phyloP scores from a whole-genome alignment of 2,888 invertebrate species.

The Amiota minor region DNA sequence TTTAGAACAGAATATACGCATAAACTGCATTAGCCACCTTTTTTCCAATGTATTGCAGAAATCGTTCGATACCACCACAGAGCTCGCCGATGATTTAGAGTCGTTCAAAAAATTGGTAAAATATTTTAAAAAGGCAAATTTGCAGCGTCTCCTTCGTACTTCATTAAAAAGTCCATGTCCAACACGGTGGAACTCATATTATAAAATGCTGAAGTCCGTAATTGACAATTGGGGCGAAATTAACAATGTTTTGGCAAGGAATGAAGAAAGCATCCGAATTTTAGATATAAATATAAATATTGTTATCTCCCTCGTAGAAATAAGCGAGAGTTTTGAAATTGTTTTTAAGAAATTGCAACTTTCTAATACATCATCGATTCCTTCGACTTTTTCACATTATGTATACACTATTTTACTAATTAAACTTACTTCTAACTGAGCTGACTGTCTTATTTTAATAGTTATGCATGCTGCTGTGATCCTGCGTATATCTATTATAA shows the following conservation, averaged over 20 bases:
- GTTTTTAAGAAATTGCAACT: slow-evolving; percentile 42
- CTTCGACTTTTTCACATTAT: too few species aligned
- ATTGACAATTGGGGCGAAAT: slow-evolving; percentile 39
- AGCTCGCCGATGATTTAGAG: slow-evolving; percentile 25
- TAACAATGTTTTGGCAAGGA: slow-evolving; percentile 31
- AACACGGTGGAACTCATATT: slow-evolving; percentile 42
- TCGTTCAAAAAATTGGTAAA: slow-evolving; percentile 30
- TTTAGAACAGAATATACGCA: slow-evolving; percentile 34
- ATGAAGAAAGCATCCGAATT: slow-evolving; percentile 30
- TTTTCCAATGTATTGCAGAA: slow-evolving; percentile 38
- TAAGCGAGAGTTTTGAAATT: slow-evolving; percentile 37
- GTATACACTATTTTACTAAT: too few species aligned
- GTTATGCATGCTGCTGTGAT: too few species aligned
- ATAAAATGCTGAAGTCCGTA: slow-evolving; percentile 39
- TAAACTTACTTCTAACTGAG: too few species aligned
- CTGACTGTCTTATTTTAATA: too few species aligned
- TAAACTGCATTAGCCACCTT: slow-evolving; percentile 39
- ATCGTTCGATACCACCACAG: slow-evolving; percentile 27
- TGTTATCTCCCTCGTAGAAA: slow-evolving; percentile 37
- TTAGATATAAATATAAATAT: slow-evolving; percentile 37
- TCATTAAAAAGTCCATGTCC: slow-evolving; percentile 37
- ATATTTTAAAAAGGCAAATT: slow-evolving; percentile 42
- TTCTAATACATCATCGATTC: slow-evolving; percentile 34
- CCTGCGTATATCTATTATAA: too few species aligned
- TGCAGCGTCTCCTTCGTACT: slow-evolving; percentile 37